Conservation (phyloP, 1,140 invertebrate species). For the Cherax destructor region DNA sequence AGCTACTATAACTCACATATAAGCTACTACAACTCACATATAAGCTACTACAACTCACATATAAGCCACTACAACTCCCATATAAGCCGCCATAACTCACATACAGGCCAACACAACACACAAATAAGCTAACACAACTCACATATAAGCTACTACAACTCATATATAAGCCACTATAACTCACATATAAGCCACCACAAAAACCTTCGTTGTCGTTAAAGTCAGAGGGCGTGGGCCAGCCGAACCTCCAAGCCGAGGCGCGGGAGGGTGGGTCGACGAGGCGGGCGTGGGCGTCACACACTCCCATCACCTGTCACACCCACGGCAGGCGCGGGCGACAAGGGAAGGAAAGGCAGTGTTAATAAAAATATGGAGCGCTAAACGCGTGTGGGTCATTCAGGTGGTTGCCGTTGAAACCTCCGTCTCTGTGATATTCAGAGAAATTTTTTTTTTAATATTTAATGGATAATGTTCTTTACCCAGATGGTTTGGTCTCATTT, state of each 20-base stretch:
- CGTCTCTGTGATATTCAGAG: too few species aligned
- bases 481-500: neutral
- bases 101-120: too few species aligned
- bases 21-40: too few species aligned
- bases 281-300: conserved; percentile 18
- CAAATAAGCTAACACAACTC: too few species aligned
- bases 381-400: neutral
- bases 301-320: neutral
- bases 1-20: too few species aligned
- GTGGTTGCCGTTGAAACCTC: neutral
- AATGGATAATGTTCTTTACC: neutral
- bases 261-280: conserved; percentile 38
- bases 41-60: too few species aligned
- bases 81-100: too few species aligned
- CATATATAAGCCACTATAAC: neutral
- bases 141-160: too few species aligned
- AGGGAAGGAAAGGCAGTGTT: neutral
- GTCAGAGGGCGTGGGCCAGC: conserved; percentile 24
- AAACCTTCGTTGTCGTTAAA: conserved; percentile 44
- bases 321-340: neutral
- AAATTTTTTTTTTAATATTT: too few species aligned
- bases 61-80: too few species aligned
- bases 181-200: conserved; percentile 40
- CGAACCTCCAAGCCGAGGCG: conserved; percentile 48
- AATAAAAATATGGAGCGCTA: neutral